Percentiles rank a stretch among this genome's conserved stretches.
These are phyloP conservation scores for Mustelus asterias DNA, from an alignment of 2,113 vertebrate genomes.

Conservation along the genomic window DNA sequence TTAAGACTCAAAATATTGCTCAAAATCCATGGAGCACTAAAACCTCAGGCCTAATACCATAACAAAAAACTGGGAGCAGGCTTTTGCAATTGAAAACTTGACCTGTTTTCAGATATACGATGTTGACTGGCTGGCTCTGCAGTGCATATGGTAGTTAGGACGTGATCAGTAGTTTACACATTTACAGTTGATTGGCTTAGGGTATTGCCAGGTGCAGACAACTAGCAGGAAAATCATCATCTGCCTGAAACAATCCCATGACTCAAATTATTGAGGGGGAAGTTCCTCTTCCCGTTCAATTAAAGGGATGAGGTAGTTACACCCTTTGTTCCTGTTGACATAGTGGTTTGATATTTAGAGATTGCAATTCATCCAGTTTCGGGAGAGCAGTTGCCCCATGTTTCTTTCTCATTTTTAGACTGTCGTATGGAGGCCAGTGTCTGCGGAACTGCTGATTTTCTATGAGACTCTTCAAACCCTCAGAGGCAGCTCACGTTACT, in stretches of 20 bases:
- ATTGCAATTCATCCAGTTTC: not conserved
- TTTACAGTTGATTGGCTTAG: not conserved
- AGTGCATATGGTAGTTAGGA: not conserved
- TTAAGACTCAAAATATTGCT: not conserved
- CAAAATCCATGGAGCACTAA: not conserved
- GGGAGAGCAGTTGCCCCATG: not conserved
- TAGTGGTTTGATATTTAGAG: not conserved
- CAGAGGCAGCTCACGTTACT: not conserved
- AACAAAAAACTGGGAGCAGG: not conserved
- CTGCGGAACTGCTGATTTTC: not conserved
- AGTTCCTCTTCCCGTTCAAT: slow-evolving; percentile 5
- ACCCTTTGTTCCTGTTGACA: not conserved
- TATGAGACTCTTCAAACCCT: not conserved
- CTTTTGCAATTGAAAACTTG: not conserved
- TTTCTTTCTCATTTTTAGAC: not conserved
- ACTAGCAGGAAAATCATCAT: not conserved
- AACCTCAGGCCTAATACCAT: not conserved
- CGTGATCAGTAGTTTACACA: not conserved
- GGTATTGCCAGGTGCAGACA: not conserved
- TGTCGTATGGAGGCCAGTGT: not conserved
- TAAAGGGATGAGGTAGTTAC: not conserved
- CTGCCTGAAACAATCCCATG: slow-evolving; percentile 15
- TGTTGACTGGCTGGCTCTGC: not conserved
- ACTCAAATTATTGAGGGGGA: not conserved
- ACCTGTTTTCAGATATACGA: too few relatives aligned